Evolutionary conservation across 2,888 invertebrate species (phyloP).

Genomic region (Chaitophorus viminalis): DNA sequence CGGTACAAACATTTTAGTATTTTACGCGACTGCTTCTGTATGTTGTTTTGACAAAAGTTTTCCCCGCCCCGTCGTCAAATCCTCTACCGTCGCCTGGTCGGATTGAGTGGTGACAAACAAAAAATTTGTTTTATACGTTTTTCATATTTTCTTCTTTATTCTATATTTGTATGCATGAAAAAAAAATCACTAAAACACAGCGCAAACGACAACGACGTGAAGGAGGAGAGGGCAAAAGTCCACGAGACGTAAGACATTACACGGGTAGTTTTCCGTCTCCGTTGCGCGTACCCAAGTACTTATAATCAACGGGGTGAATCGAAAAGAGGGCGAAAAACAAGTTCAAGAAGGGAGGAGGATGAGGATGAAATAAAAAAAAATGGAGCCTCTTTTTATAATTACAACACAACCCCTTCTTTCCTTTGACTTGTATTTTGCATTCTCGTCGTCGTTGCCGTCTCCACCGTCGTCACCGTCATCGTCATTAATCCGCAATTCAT

Average conservation of each 20-base stretch:
- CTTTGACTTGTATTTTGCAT: conserved; percentile 53
- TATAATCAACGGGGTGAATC: conserved; percentile 61
- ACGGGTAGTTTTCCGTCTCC: conserved; percentile 58
- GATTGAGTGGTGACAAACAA: conserved; percentile 30
- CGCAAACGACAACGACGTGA: not conserved
- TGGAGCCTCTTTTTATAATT: conserved; percentile 61
- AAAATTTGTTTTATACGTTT: conserved; percentile 42
- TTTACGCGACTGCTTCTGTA: not conserved
- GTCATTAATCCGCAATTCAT: conserved; percentile 62
- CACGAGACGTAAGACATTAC: conserved; percentile 60
- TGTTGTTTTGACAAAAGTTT: conserved; percentile 41
- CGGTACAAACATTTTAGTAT: not conserved
- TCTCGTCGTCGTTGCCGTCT: conserved; percentile 55
- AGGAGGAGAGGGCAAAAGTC: conserved; percentile 49
- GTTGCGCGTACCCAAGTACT: conserved; percentile 49
- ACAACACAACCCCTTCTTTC: conserved; percentile 62
- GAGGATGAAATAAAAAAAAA: conserved; percentile 40
- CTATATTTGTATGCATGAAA: conserved; percentile 30
- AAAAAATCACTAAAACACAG: conserved; percentile 54
- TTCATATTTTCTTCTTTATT: conserved; percentile 44
- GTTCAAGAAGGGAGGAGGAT: conserved; percentile 51
- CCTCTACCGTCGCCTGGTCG: not conserved
- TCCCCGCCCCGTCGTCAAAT: not conserved
- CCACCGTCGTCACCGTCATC: conserved; percentile 17
- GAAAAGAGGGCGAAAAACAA: conserved; percentile 61